Evolutionary conservation across 2,888 invertebrate genomes (phyloP), one percentile per base, ranked within the genome.

Genomic region (Acronicta aceris): DNA sequence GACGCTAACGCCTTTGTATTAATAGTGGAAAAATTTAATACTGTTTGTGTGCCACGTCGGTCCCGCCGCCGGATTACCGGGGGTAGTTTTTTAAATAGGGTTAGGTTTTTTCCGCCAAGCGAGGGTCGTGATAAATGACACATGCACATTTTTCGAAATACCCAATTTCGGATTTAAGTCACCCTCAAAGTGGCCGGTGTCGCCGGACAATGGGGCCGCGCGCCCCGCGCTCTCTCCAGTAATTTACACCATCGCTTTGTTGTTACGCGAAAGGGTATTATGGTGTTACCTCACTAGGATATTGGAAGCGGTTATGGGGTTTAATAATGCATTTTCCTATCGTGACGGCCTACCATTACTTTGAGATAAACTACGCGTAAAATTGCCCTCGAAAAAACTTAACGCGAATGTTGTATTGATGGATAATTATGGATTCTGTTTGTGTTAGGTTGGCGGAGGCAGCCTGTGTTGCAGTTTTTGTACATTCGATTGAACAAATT

Each of bases 141-240:
- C 95, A 95, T 95, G 95, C 94, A 94, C 94, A 94, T 94, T 94
- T 93, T 93, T 93, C 94, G 92, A 95, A 95, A 95, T 95, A 95
- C 95, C 95, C 95, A 95, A 95, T 95, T 95, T 95, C 92, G 94
- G 95, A 95, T 95, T 95, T 95, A 95, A 95, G 94, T 95, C 94
- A 92, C 94, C 95, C 95, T 69, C 92, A 95, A 95, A 95, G 95
- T 95, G 93, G 94, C 91, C 90, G 84, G 88, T 86, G 89, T 73
- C 74, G 82, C 85, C 77, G 93, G 92, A 92, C 92, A 92, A 92
- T 90, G 76, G 90, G 83, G 79, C 70, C 73, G 45, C 76, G 75
- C 71, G 79, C 82, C 81, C 78, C 71, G 76, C 69, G 74, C 50
- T 51, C 59, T 56, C 63, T 59, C 53, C 66, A 85, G 88, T 89